Conservation (phyloP, 1,140 invertebrate species). For the Venturia canescens region DNA sequence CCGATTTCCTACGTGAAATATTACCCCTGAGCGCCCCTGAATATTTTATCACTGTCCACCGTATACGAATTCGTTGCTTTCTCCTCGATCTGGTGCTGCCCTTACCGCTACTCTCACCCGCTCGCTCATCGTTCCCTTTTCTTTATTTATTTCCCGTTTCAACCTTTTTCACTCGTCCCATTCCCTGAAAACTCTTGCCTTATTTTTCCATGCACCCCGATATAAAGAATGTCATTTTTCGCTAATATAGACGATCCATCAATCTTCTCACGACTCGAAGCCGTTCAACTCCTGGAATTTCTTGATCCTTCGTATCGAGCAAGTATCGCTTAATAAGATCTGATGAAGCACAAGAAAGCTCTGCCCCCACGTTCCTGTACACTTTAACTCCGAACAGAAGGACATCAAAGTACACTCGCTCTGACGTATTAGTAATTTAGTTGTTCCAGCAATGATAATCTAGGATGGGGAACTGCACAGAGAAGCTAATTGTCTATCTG, state of each 20-base stretch:
- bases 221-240: neutral
- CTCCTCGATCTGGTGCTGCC: slow-evolving; percentile 49
- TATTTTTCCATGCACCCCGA: slow-evolving; percentile 4
- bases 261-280: no score
- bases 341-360: neutral
- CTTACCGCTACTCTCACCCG: slow-evolving; percentile 41
- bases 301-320: no score
- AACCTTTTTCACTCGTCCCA: slow-evolving; percentile 28
- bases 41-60: slow-evolving; percentile 77
- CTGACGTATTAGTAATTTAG: slow-evolving; percentile 36
- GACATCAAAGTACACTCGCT: neutral
- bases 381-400: neutral
- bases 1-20: slow-evolving; percentile 77
- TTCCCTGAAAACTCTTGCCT: slow-evolving; percentile 9
- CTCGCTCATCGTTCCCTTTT: slow-evolving; percentile 23
- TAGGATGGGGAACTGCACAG: slow-evolving; percentile 39
- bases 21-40: slow-evolving; percentile 73
- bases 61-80: slow-evolving; percentile 43
- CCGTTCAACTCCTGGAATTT: no score
- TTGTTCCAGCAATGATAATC: slow-evolving; percentile 26
- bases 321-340: neutral
- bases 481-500: slow-evolving; percentile 75
- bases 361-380: neutral
- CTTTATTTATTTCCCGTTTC: slow-evolving; percentile 48
- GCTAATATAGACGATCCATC: neutral